Conservation (phyloP, 1,140 invertebrate species). For the Drosophila mayri region DNA sequence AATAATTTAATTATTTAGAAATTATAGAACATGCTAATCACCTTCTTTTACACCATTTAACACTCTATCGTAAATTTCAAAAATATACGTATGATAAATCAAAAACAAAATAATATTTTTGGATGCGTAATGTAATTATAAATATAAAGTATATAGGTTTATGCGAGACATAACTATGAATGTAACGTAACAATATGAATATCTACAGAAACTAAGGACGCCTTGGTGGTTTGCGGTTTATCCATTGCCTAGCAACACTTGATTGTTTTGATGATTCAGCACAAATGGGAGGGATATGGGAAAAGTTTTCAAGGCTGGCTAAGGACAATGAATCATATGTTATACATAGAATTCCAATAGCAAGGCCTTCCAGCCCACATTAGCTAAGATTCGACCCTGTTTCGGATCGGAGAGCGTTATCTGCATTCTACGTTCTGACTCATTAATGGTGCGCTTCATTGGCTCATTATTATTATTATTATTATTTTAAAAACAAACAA, state of each 20-base stretch:
- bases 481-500: conserved; percentile 46
- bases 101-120: not conserved
- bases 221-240: not conserved
- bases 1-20: conserved; percentile 4
- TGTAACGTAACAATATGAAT: conserved; percentile 17
- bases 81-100: conserved; percentile 8
- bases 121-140: conserved; percentile 16
- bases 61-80: conserved; percentile 11
- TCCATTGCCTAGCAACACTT: conserved; percentile 29
- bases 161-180: conserved; percentile 21
- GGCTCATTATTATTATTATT: conserved; percentile 4
- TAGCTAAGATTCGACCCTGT: conserved; percentile 8
- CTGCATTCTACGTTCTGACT: conserved; percentile 28
- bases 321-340: conserved; percentile 50
- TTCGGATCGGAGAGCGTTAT: conserved; percentile 11
- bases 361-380: conserved; percentile 10
- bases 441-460: conserved; percentile 9
- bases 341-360: conserved; percentile 32
- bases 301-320: conserved; percentile 14
- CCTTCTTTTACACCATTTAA: not conserved
- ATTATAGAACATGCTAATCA: not conserved
- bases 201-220: conserved; percentile 2
- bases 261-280: conserved; percentile 50
- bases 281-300: conserved; percentile 18
- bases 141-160: not conserved